A percentile compares a stretch with the other conserved stretches of the same genome.
Conservation (phyloP, 2,797 vertebrate species). For the Gallirallus australis region DNA sequence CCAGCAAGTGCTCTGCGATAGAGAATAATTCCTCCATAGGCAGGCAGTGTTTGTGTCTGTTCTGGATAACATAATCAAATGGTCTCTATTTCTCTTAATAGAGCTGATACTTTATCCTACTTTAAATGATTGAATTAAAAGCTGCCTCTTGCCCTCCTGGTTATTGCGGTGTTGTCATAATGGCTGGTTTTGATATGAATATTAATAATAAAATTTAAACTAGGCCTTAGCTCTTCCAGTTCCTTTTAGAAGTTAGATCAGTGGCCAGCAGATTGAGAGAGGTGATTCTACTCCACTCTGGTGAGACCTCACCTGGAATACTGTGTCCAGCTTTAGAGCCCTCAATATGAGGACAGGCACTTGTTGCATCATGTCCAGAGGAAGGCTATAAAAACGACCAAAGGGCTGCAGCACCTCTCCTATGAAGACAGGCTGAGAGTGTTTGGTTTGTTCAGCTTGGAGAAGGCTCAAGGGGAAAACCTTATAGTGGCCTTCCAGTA, state of each 20-base stretch:
- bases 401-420: too few species aligned
- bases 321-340: too few species aligned
- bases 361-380: too few species aligned
- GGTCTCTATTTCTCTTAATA: neutral
- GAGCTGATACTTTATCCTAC: neutral
- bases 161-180: neutral
- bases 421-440: too few species aligned
- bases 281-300: too few species aligned
- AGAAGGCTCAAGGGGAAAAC: too few species aligned
- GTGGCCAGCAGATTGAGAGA: too few species aligned
- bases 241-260: neutral
- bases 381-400: too few species aligned
- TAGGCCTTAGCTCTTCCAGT: neutral
- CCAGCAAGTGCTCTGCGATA: neutral
- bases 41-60: neutral
- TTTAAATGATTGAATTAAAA: neutral
- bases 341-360: too few species aligned
- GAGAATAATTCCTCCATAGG: neutral
- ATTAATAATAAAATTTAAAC: neutral
- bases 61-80: neutral
- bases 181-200: neutral
- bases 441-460: too few species aligned
- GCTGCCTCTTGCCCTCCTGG: neutral
- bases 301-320: too few species aligned
- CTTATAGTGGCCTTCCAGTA: too few species aligned